Conservation (phyloP, 2,888 invertebrate genomes). For the Reticulitermes lucifugus region DNA sequence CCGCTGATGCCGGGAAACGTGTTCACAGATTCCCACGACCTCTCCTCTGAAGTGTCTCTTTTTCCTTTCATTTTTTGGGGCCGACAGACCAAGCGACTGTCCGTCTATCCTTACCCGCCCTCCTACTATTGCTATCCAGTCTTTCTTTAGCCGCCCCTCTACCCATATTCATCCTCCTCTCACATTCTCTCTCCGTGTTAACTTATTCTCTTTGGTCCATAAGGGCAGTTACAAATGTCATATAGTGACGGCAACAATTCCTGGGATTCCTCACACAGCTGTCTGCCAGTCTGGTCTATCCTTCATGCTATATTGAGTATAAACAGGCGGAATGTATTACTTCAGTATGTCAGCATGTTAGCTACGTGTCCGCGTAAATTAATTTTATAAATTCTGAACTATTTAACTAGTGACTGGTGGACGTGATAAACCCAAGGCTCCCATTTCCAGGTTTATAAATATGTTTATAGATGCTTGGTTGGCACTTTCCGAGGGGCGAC, state of each 20-base stretch:
- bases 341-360: too few species aligned
- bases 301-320: too few species aligned
- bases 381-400: too few species aligned
- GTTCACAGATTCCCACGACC: constrained; percentile 13
- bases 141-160: background rate
- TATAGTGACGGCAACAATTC: background rate
- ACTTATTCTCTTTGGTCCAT: background rate
- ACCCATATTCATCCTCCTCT: background rate
- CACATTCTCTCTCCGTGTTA: background rate
- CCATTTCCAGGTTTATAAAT: too few species aligned
- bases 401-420: too few species aligned
- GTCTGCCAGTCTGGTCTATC: too few species aligned
- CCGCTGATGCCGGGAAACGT: background rate
- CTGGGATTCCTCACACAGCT: too few species aligned
- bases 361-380: too few species aligned
- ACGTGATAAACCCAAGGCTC: too few species aligned
- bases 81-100: background rate
- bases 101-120: background rate
- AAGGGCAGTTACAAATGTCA: background rate
- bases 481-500: too few species aligned
- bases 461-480: too few species aligned
- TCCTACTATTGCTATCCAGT: background rate
- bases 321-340: too few species aligned
- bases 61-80: constrained; percentile 1
- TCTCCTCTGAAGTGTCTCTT: background rate